phyloP scores from a whole-genome alignment of 92 coral and sea anemone species.

The Porites divaricata region DNA sequence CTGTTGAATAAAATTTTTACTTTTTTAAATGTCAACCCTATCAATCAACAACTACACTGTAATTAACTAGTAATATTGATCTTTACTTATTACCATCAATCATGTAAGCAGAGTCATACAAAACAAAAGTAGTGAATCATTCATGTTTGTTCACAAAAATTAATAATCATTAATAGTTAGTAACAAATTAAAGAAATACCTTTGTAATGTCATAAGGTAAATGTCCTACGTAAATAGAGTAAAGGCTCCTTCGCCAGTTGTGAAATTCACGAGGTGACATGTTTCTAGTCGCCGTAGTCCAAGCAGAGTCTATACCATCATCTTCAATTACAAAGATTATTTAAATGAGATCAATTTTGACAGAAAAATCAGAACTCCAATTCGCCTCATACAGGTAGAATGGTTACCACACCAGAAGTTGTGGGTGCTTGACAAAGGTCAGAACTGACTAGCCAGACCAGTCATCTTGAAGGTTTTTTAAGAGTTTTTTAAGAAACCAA shows the following conservation, averaged over 20 bases:
- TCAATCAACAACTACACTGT: too few species aligned
- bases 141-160: too few species aligned
- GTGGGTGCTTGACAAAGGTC: too few species aligned
- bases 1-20: too few species aligned
- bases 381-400: neutral
- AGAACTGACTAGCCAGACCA: too few species aligned
- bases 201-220: conserved; percentile 81
- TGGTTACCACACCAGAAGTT: neutral
- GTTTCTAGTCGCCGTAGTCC: conserved; percentile 25
- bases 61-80: too few species aligned
- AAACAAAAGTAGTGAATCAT: too few species aligned
- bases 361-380: neutral
- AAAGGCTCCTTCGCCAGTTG: conserved; percentile 71
- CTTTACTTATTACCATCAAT: too few species aligned
- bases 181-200: conserved; percentile 52
- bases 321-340: neutral
- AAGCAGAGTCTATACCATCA: conserved; percentile 47
- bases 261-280: conserved; percentile 67
- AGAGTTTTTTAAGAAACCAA: too few species aligned
- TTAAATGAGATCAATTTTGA: neutral
- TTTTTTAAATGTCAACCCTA: too few species aligned
- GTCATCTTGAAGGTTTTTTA: too few species aligned
- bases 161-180: neutral
- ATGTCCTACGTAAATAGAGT: conserved; percentile 89
- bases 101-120: too few species aligned